Evolutionary conservation across 2,113 vertebrate genomes (phyloP).

Genomic region (Saimiri boliviensis): DNA sequence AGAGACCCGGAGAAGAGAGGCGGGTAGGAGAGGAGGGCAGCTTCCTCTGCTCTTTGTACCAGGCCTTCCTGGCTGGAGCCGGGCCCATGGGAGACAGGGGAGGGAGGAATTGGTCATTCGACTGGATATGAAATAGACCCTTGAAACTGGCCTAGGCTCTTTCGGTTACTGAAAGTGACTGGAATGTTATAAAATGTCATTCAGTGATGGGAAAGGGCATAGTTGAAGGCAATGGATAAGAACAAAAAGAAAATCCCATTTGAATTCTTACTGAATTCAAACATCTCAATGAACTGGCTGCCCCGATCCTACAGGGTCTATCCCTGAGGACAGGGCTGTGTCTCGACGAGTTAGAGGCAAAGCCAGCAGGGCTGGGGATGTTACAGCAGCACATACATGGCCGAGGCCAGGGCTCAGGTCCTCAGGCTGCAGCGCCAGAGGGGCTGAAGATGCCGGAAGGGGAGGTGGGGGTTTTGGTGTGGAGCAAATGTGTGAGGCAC

Average conservation of each 20-base stretch:
- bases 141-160: neutral
- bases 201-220: neutral
- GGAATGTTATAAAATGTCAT: neutral
- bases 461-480: too few relatives aligned
- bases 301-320: neutral
- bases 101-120: neutral
- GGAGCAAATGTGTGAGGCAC: neutral
- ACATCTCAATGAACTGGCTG: neutral
- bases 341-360: neutral
- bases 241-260: neutral
- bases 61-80: neutral
- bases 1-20: neutral
- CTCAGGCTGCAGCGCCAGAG: rapidly evolving
- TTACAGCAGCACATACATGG: neutral
- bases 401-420: neutral
- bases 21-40: neutral
- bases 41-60: neutral
- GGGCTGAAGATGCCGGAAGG: too few relatives aligned
- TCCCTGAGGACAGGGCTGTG: too few relatives aligned
- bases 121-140: neutral
- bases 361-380: too few relatives aligned
- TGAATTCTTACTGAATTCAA: neutral
- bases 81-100: neutral
- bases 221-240: neutral
- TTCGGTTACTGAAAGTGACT: neutral